Evolutionary conservation across 2,888 invertebrate genomes (phyloP), one percentile per base, ranked within the genome.

Genomic region (Frankliniella intonsa): DNA sequence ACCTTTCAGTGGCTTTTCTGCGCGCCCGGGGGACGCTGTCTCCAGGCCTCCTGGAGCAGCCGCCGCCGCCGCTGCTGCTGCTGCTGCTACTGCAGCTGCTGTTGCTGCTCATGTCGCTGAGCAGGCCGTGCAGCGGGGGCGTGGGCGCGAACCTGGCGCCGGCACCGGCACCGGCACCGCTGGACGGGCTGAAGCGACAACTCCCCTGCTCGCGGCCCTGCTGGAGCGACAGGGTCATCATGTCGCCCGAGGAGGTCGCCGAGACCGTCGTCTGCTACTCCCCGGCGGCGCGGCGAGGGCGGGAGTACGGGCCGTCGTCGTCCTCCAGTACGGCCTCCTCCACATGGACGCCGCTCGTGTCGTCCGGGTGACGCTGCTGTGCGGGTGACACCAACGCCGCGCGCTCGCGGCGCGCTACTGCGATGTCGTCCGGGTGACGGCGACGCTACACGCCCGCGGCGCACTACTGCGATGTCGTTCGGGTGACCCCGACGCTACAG

Each of bases 221-320:
- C 69, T 76, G 69, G 10, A 76, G 69, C 12, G 69, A 22, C 69
- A 76, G 25, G 22, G 69, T 76, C 69, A 76, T 76, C 69, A 76
- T 76, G 69, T 62, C 69, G 22, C 11, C 22, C n/a, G 69, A 69
- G n/a, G 55, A 14, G 55, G 55, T 62, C 69, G 25, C 25, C 69
- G 38, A 38, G 38, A 38, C 3, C 38, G 38, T 38, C 38, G 38
- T 38, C 38, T 38, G 38, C 38, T 38, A 38, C 38, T 38, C 38
- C 38, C 38, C 38, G 38, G 38, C 38, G 38, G 38, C 38, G 38
- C 5, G 38, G 38, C 38, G 38, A 38, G 38, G 38, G 38, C 38
- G 38, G 38, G 38, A 5, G 38, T 38, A 2, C 3, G 38, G 38
- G 38, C 5, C 38, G 38, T 38, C 38, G 38, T 5, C 38, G 38